Base-by-base conservation (phyloP, 2,113 vertebrate genomes). In the Prionailurus viverrinus region DNA sequence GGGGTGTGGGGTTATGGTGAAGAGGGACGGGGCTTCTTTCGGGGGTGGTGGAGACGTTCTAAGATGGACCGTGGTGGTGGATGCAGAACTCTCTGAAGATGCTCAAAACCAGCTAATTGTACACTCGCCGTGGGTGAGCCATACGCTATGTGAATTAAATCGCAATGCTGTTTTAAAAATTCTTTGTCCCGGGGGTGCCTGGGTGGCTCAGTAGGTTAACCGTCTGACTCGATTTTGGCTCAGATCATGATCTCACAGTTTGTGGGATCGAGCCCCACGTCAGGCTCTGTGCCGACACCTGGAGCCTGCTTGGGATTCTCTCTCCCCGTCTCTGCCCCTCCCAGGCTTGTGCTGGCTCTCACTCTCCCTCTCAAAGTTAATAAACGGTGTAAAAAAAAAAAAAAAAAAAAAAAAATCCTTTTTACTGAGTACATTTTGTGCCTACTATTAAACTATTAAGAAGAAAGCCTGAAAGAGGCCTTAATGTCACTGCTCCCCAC, bases 401-500 rank as follows among this genome's bases (percentile, higher is more conserved):
- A 51, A 51, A 10, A 51, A 51, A 51, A 51, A 12, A 51, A 13
- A 86, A 84, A 58, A n/a, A 74, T 19, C 25, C 21, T 16, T 53
- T 36, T 27, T 31, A 65, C 39, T n/a, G 31, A 85, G 19, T 71
- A 51, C 48, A 51, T 13, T 12, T 66, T 63, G 51, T 25, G 33
- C 45, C 29, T 85, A 4, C 68, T 79, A 29, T 55, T 21, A 29
- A 58, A 4, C 39, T 4, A 69, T 3, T 4, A 14, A 39, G 55
- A 45, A 33, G 53, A 58, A 55, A 23, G 31, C 7, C 33, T 4
- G 7, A 45, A 51, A 81, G 23, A 16, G 3, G 15, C 4, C 48
- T 79, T 55, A 2, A 13, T 1, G 3, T 0, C 12, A n/a, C 10
- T 16, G 6, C 0, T 25, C 10, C 85, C 41, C 19, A 25, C n/a